Base-by-base conservation (phyloP, 1,140 invertebrate genomes). In the Eciton burchellii region DNA sequence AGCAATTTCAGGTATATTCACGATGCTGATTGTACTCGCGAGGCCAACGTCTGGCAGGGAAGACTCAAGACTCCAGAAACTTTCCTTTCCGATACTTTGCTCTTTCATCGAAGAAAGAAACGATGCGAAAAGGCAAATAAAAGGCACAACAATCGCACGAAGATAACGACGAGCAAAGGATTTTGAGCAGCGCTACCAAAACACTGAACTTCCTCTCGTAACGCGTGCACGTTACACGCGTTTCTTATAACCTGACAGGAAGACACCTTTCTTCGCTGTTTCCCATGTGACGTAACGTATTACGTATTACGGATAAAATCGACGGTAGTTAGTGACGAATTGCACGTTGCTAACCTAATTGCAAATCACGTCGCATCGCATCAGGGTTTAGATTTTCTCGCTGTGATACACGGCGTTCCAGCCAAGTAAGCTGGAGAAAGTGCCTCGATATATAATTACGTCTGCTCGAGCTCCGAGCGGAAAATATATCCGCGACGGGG, bases 341-440 rank as follows among this genome's bases (percentile, higher is more conserved):
- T 79, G 56, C n/a, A 79, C 63, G 56, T 57, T n/a, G n/a, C 74
- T 79, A 86, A 87, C 83, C 65, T 86, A 87, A 87, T 87, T 87
- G 70, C 72, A 77, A n/a, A n/a, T n/a, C n/a, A 63, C 71, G 16
- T 60, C 63, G n/a, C 35, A 43, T 43, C 11, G 12, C 29, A n/a
- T n/a, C 21, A n/a, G 57, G 63, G 79, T n/a, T n/a, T 19, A 83
- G 85, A 87, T 87, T 63, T 74, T 77, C 72, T 52, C 65, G 77
- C 62, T 54, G 19, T 29, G 84, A 86, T 86, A 86, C 3, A 63
- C 8, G 35, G 19, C 43, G 56, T 47, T 81, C 9, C 41, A 41
- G 12, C 1, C 52, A 56, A 45, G 68, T 43, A 45, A 77, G 57
- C 47, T 47, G 54, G 85, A 86, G 85, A 87, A 86, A 87, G 85